phyloP scores from a whole-genome alignment of 2,888 invertebrate species.

The Diaphora mendica region DNA sequence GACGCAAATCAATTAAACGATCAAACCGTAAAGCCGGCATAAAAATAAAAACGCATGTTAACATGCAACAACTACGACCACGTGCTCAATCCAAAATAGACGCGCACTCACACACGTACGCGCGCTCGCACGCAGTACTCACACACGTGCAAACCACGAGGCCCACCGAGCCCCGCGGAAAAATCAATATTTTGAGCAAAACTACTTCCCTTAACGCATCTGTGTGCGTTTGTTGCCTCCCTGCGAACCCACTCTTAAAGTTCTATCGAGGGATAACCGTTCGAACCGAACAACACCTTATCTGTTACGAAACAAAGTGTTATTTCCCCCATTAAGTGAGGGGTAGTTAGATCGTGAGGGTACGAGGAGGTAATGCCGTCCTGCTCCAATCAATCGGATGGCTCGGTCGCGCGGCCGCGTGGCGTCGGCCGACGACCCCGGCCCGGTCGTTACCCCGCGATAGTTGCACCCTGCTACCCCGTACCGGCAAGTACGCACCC shows the following conservation, averaged over 20 bases:
- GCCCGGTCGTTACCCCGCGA: constrained; percentile 82
- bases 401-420: constrained; percentile 80
- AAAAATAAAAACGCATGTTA: constrained; percentile 85
- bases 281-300: constrained; percentile 74
- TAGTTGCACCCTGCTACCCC: constrained; percentile 85
- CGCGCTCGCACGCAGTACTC: constrained; percentile 52
- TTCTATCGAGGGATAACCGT: constrained; percentile 49
- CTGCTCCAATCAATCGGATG: constrained; percentile 84
- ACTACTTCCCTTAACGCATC: constrained; percentile 80
- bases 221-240: constrained; percentile 74
- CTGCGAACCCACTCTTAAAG: constrained; percentile 52
- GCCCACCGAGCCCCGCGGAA: constrained; percentile 76
- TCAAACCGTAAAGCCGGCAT: constrained; percentile 70
- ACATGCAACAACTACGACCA: constrained; percentile 84
- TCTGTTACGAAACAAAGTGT: constrained; percentile 68
- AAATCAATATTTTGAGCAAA: constrained; percentile 87
- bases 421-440: constrained; percentile 83
- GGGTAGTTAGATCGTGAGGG: constrained; percentile 81
- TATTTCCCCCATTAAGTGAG: constrained; percentile 66
- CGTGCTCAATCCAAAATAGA: constrained; percentile 84
- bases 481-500: constrained; percentile 75
- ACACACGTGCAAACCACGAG: constrained; percentile 61
- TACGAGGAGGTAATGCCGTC: constrained; percentile 72
- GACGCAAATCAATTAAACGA: constrained; percentile 76
- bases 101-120: constrained; percentile 64